Percentiles rank a stretch among this genome's conserved stretches.
These are phyloP conservation scores for Cyprinodon tularosa DNA, from an alignment of 2,113 vertebrate species.

Conservation along the genomic window DNA sequence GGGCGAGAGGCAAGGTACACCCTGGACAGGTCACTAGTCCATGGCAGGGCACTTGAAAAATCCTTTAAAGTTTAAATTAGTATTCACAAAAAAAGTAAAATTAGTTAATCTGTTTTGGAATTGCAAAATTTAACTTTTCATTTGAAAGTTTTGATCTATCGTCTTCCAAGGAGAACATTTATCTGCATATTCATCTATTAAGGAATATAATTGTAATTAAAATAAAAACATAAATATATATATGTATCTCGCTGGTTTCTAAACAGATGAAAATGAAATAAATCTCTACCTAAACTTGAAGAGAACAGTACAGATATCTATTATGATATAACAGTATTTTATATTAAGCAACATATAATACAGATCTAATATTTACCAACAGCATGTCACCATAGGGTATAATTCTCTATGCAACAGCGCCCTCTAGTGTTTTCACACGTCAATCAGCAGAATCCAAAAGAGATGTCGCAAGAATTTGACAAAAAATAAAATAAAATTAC, in stretches of 20 bases:
- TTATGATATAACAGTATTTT: background rate
- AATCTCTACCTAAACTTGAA: background rate
- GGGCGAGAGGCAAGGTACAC: too few relatives aligned
- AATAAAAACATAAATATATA: background rate
- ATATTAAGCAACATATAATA: too few relatives aligned
- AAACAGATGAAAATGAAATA: background rate
- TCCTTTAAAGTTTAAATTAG: background rate
- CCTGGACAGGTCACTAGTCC: too few relatives aligned
- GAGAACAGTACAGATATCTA: background rate
- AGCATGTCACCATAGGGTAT: too few relatives aligned
- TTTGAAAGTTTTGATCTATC: too few relatives aligned
- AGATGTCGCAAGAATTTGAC: background rate
- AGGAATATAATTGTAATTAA: too few relatives aligned
- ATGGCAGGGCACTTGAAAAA: background rate
- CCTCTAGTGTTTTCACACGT: background rate
- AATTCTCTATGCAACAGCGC: conserved; percentile 14
- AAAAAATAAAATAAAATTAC: background rate
- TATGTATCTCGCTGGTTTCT: background rate
- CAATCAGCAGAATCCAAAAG: background rate
- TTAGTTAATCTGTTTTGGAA: too few relatives aligned
- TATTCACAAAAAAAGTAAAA: too few relatives aligned
- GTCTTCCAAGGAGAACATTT: background rate
- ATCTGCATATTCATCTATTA: background rate
- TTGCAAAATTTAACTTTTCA: too few relatives aligned
- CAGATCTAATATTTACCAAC: too few relatives aligned